Evolutionary conservation across 2,888 invertebrate species (phyloP).

Genomic region (Diogma glabrata): DNA sequence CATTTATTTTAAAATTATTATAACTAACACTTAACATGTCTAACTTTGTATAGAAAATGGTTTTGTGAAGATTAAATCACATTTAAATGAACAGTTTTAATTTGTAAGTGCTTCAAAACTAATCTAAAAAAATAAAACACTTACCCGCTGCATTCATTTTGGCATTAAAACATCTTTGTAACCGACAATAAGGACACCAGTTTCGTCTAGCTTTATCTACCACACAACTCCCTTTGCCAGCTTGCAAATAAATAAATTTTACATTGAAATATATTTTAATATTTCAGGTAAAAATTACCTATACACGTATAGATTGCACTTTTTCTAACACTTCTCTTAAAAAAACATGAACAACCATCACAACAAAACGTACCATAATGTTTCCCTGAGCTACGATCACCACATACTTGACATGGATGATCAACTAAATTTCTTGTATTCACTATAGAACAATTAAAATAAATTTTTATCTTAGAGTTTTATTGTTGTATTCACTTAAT

Average conservation of each 20-base stretch:
- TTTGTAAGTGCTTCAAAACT: too few relatives aligned
- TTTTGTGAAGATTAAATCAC: too few relatives aligned
- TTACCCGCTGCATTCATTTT: constrained; percentile 68
- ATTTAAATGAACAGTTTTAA: too few relatives aligned
- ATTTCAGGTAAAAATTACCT: too few relatives aligned
- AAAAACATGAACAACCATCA: constrained; percentile 84
- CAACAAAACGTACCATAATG: constrained; percentile 78
- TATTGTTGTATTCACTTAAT: too few relatives aligned
- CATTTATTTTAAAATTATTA: neutral
- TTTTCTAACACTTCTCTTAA: constrained; percentile 69
- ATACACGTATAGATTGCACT: constrained; percentile 66
- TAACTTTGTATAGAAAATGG: too few relatives aligned
- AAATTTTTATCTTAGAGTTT: too few relatives aligned
- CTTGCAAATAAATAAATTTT: constrained; percentile 31
- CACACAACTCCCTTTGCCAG: constrained; percentile 59
- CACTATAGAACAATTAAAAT: too few relatives aligned
- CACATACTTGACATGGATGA: constrained; percentile 60
- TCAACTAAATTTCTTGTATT: constrained; percentile 1
- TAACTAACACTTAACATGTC: neutral
- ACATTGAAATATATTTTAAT: neutral
- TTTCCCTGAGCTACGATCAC: constrained; percentile 71
- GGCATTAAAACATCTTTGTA: constrained; percentile 63
- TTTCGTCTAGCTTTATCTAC: constrained; percentile 74
- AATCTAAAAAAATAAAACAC: too few relatives aligned
- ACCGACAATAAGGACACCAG: constrained; percentile 77